phyloP scores from a whole-genome alignment of 2,797 vertebrate genomes.

The Parotocinclus haroldoi region DNA sequence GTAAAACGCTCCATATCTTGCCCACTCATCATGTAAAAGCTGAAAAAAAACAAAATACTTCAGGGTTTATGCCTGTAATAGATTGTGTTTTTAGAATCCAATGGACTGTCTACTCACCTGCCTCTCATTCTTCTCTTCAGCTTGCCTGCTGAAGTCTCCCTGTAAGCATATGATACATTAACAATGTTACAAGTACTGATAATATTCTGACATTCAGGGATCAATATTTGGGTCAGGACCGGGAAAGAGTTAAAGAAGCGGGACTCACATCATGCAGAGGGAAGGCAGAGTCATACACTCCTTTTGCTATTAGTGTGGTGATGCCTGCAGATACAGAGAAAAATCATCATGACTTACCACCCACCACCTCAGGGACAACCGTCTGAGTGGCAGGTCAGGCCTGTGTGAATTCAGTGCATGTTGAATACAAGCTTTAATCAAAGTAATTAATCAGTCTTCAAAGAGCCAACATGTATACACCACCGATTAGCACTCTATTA shows the following conservation, averaged over 20 bases:
- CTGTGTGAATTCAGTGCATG: constrained; percentile 35
- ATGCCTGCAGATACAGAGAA: constrained; percentile 75
- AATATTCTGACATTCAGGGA: neutral
- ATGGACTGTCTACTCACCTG: constrained; percentile 69
- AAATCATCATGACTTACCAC: constrained; percentile 16
- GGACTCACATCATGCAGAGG: constrained; percentile 91
- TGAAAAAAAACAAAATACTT: constrained; percentile 53
- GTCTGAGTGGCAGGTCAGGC: constrained; percentile 13
- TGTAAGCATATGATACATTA: constrained; percentile 52
- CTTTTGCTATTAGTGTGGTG: constrained; percentile 88
- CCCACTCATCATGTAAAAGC: constrained; percentile 93
- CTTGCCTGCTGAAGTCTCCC: constrained; percentile 81
- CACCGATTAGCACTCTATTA: constrained; percentile 59
- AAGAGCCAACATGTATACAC: constrained; percentile 41
- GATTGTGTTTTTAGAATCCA: neutral
- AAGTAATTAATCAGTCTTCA: constrained; percentile 57
- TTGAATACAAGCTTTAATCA: constrained; percentile 52
- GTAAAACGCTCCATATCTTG: constrained; percentile 91
- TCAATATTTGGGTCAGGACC: constrained; percentile 6
- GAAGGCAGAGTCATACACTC: constrained; percentile 91
- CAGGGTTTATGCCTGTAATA: neutral
- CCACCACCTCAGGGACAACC: constrained; percentile 3
- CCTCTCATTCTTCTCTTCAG: constrained; percentile 83
- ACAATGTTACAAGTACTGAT: constrained; percentile 5
- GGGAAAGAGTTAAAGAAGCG: neutral